phyloP scores from a whole-genome alignment of 2,888 invertebrate genomes.

The Nudaria mundana region DNA sequence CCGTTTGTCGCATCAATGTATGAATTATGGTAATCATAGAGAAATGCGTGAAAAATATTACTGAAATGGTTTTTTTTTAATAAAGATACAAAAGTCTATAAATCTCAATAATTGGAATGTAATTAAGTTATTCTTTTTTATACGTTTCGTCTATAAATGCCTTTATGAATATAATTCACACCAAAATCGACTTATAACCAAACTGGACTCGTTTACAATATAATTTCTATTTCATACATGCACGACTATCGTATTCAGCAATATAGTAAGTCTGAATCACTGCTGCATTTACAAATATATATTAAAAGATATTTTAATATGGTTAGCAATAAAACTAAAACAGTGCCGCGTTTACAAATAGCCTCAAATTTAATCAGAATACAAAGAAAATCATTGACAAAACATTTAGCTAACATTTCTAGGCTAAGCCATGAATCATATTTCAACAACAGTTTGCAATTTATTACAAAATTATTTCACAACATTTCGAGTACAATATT shows the following conservation, averaged over 20 bases:
- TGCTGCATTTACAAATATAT: conserved; percentile 23
- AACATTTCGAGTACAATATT: conserved; percentile 37
- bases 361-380: too few relatives aligned
- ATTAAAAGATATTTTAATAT: conserved; percentile 41
- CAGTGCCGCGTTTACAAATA: too few relatives aligned
- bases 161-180: too few relatives aligned
- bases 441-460: conserved; percentile 18
- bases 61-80: conserved; percentile 8
- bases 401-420: too few relatives aligned
- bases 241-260: conserved; percentile 10
- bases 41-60: conserved; percentile 1
- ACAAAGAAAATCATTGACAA: too few relatives aligned
- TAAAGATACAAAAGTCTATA: conserved; percentile 10
- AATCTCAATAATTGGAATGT: conserved; percentile 31
- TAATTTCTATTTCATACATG: conserved; percentile 8
- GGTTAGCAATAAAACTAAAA: too few relatives aligned
- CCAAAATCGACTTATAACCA: conserved; percentile 8
- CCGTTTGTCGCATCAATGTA: conserved; percentile 10
- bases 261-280: conserved; percentile 7
- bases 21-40: conserved; percentile 4
- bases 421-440: too few relatives aligned
- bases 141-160: conserved; percentile 8
- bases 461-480: conserved; percentile 39
- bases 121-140: conserved; percentile 5
- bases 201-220: conserved; percentile 10